Evolutionary conservation across 1,140 invertebrate species (phyloP).

Genomic region (Drosophila orena): DNA sequence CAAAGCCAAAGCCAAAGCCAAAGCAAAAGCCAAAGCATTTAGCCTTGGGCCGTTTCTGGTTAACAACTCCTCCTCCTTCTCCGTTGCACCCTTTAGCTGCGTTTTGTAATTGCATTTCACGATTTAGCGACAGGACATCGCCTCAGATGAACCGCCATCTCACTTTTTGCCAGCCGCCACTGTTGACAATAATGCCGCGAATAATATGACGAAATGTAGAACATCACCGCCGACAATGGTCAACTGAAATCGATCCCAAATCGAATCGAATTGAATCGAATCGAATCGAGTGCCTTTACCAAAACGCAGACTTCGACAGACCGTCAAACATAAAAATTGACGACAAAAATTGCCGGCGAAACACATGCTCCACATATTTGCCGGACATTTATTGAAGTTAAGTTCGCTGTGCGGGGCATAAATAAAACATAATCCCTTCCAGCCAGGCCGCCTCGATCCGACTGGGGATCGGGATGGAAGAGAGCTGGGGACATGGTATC

Average conservation of each 20-base stretch:
- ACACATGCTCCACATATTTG: conserved; percentile 85
- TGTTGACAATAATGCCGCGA: conserved; percentile 83
- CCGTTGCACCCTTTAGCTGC: neutral
- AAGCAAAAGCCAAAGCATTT: conserved; percentile 22
- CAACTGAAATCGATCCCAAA: conserved; percentile 10
- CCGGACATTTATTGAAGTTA: conserved; percentile 85
- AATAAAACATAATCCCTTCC: conserved; percentile 84
- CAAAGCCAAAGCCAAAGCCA: conserved; percentile 11
- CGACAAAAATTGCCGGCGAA: conserved; percentile 83
- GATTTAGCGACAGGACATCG: conserved; percentile 66
- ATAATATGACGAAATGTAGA: conserved; percentile 84
- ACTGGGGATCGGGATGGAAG: conserved; percentile 9
- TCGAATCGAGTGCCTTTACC: neutral
- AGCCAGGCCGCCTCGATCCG: conserved; percentile 50
- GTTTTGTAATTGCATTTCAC: conserved; percentile 77
- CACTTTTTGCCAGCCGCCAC: conserved; percentile 61
- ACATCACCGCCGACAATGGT: conserved; percentile 75
- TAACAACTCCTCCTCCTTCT: neutral
- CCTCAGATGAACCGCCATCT: conserved; percentile 60
- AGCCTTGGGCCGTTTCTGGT: conserved; percentile 40
- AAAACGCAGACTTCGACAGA: conserved; percentile 20
- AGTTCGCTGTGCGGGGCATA: conserved; percentile 80
- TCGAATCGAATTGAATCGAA: conserved; percentile 4
- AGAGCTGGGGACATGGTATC: conserved; percentile 6
- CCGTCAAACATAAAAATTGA: conserved; percentile 82